A percentile compares a stretch with the other conserved stretches of the same genome.
Conservation (phyloP, 2,113 vertebrate species). For the Cheirogaleus medius region DNA sequence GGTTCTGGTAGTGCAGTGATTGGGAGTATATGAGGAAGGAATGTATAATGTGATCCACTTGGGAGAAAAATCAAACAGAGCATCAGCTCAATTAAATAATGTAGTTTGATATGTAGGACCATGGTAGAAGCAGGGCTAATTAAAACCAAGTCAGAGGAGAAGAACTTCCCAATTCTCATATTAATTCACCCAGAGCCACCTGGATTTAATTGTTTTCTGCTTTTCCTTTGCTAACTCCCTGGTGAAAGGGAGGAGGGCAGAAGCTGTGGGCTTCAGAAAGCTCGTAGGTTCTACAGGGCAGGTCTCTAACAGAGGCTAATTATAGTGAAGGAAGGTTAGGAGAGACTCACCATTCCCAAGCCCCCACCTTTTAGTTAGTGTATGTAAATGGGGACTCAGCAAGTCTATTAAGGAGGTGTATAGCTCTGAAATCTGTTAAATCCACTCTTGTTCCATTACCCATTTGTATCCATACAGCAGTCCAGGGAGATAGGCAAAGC, state of each 20-base stretch:
- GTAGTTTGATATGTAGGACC: slow-evolving; percentile 46
- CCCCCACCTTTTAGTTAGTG: neutral
- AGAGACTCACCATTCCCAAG: neutral
- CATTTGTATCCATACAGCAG: neutral
- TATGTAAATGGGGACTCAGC: neutral
- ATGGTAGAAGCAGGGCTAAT: slow-evolving; percentile 46
- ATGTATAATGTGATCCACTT: slow-evolving; percentile 34
- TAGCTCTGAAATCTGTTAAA: slow-evolving; percentile 16
- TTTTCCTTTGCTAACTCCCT: slow-evolving; percentile 25
- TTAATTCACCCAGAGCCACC: slow-evolving; percentile 56
- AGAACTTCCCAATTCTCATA: slow-evolving; percentile 59
- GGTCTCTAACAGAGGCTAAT: neutral
- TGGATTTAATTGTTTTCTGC: slow-evolving; percentile 56
- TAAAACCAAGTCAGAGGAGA: slow-evolving; percentile 64
- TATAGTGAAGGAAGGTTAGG: slow-evolving; percentile 40
- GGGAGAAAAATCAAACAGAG: slow-evolving; percentile 46
- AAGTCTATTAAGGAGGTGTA: slow-evolving; percentile 6
- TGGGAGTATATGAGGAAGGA: neutral
- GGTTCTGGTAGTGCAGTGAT: neutral
- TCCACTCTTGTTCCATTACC: neutral
- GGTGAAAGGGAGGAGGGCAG: neutral
- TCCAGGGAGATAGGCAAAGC: neutral
- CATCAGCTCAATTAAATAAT: slow-evolving; percentile 60
- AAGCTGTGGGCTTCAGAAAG: slow-evolving; percentile 28
- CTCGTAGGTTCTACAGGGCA: neutral